Conservation (phyloP, 2,797 vertebrate genomes). For the Orientallactaga sibirica region DNA sequence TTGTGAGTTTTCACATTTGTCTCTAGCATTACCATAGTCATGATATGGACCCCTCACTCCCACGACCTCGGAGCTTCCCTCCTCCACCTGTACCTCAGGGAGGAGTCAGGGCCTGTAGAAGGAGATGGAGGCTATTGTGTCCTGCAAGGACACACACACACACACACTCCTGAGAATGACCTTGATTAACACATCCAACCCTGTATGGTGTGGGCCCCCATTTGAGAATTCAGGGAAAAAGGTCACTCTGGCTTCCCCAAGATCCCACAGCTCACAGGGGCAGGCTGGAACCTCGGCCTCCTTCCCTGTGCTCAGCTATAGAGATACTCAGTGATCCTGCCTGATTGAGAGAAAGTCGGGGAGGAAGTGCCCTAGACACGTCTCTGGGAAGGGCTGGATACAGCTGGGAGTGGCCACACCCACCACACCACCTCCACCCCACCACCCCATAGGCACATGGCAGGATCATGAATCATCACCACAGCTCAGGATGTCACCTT, state of each 20-base stretch:
- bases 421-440: background rate
- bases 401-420: background rate
- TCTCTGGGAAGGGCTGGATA: background rate
- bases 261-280: background rate
- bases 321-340: background rate
- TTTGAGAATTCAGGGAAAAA: background rate
- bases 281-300: background rate
- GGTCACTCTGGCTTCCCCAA: background rate
- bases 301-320: background rate
- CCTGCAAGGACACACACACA: too few relatives aligned
- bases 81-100: background rate
- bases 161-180: accelerated
- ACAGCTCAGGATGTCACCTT: background rate
- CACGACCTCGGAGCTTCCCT: background rate
- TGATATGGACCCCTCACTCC: background rate
- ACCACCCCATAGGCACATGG: accelerated
- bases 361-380: background rate
- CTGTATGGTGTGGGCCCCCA: background rate
- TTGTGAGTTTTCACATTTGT: background rate
- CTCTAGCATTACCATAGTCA: accelerated
- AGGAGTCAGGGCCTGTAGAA: too few relatives aligned
- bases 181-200: background rate
- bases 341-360: too few relatives aligned
- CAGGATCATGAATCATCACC: accelerated
- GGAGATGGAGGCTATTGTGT: background rate